Conservation (phyloP, 2,888 invertebrate genomes). For the Andrena bucephala region DNA sequence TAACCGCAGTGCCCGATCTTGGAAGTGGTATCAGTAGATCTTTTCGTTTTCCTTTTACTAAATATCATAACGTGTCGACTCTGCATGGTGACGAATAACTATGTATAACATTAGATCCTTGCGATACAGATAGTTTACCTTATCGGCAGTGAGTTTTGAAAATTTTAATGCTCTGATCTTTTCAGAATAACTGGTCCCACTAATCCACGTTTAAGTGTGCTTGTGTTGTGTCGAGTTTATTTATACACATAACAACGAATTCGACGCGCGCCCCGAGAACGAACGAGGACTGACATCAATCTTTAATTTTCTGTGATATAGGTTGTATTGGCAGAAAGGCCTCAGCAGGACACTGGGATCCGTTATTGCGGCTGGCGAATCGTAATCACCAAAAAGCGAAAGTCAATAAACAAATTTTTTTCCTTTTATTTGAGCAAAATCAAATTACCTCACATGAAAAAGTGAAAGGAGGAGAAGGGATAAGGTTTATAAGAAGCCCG, state of each 20-base stretch:
- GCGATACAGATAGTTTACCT: slow-evolving; percentile 27
- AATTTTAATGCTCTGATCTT: slow-evolving; percentile 55
- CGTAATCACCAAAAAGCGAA: slow-evolving; percentile 81
- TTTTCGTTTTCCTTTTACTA: slow-evolving; percentile 57
- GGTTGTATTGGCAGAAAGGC: slow-evolving; percentile 67
- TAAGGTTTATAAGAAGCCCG: slow-evolving; percentile 31
- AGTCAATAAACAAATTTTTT: slow-evolving; percentile 83
- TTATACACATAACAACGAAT: slow-evolving; percentile 28
- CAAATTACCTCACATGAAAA: slow-evolving; percentile 83
- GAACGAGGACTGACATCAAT: slow-evolving; percentile 6
- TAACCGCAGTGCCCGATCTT: slow-evolving; percentile 56
- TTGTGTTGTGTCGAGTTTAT: slow-evolving; percentile 52
- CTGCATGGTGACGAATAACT: slow-evolving; percentile 55
- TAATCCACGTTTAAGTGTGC: slow-evolving; percentile 58
- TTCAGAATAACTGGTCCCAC: slow-evolving; percentile 56
- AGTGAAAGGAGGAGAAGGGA: slow-evolving; percentile 60
- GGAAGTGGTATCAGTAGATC: slow-evolving; percentile 67
- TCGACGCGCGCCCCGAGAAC: not conserved
- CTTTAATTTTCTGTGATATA: slow-evolving; percentile 39
- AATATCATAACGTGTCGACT: slow-evolving; percentile 45
- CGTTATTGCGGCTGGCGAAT: slow-evolving; percentile 77
- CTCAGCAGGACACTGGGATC: slow-evolving; percentile 66
- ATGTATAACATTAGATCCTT: slow-evolving; percentile 54
- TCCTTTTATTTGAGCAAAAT: slow-evolving; percentile 84
- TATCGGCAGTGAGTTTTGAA: slow-evolving; percentile 38